Evolutionary conservation across 2,797 vertebrate species (phyloP).

Genomic region (Caiman crocodilus): DNA sequence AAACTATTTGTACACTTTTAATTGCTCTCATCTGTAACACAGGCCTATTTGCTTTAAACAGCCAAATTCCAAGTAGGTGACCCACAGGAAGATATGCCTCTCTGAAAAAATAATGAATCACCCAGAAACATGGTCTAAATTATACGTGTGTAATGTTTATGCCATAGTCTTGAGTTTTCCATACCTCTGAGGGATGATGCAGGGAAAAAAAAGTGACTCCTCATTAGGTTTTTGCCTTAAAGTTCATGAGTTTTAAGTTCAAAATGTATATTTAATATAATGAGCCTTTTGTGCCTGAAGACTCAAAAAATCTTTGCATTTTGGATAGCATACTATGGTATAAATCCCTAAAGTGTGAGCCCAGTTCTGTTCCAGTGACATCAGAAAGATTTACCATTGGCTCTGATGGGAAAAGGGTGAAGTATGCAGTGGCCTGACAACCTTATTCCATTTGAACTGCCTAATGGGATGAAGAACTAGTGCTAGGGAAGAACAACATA

Average conservation of each 20-base stretch:
- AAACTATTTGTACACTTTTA: background rate
- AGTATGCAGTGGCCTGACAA: fast-evolving
- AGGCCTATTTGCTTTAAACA: fast-evolving
- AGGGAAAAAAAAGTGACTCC: background rate
- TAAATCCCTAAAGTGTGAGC: background rate
- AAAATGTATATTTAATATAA: slow-evolving; percentile 8
- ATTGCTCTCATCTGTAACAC: background rate
- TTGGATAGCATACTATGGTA: background rate
- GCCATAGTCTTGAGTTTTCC: background rate
- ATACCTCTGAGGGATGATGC: fast-evolving
- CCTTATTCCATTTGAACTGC: background rate
- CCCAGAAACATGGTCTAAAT: fast-evolving
- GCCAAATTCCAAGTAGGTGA: fast-evolving
- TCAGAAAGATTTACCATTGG: background rate
- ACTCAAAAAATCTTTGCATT: background rate
- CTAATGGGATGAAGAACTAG: background rate
- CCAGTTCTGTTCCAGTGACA: background rate
- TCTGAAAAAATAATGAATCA: background rate
- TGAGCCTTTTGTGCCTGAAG: slow-evolving; percentile 3
- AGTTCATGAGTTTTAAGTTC: background rate
- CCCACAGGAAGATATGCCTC: background rate
- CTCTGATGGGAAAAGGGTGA: fast-evolving
- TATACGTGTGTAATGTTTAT: fast-evolving
- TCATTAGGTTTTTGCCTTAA: slow-evolving; percentile 34
- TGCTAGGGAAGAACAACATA: fast-evolving